phyloP scores from a whole-genome alignment of 1,140 invertebrate genomes.

The Marisa cornuarietis region DNA sequence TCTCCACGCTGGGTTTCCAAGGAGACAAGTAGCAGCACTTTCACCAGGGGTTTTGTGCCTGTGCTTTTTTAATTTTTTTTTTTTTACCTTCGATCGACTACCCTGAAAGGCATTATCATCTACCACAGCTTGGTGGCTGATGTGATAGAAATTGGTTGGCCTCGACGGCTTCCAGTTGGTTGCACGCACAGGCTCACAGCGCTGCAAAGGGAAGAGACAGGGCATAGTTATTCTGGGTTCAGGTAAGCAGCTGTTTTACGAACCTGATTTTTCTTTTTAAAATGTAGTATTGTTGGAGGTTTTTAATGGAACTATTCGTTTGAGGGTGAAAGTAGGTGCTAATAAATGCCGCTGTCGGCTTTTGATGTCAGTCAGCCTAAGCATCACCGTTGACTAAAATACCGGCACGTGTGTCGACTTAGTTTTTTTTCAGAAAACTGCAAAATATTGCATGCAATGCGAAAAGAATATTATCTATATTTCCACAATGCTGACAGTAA shows the following conservation, averaged over 20 bases:
- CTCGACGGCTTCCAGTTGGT: not conserved
- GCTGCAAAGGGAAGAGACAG: not conserved
- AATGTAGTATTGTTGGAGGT: not conserved
- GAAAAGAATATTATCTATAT: no score
- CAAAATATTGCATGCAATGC: no score
- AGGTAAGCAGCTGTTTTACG: not conserved
- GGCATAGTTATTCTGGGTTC: not conserved
- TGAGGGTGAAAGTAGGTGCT: no score
- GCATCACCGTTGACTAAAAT: no score
- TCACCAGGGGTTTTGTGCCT: not conserved
- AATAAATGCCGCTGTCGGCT: no score
- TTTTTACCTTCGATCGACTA: not conserved
- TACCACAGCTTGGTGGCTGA: not conserved
- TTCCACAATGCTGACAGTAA: no score
- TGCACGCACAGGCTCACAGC: not conserved
- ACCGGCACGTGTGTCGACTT: no score
- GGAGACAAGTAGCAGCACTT: not conserved
- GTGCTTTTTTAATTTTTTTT: not conserved
- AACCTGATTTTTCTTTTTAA: not conserved
- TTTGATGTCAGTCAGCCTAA: no score
- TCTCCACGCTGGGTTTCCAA: not conserved
- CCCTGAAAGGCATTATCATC: not conserved
- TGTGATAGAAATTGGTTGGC: not conserved
- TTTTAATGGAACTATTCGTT: no score
- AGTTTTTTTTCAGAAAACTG: no score